phyloP scores from a whole-genome alignment of 2,797 vertebrate species.

The Epinephelus coioides region DNA sequence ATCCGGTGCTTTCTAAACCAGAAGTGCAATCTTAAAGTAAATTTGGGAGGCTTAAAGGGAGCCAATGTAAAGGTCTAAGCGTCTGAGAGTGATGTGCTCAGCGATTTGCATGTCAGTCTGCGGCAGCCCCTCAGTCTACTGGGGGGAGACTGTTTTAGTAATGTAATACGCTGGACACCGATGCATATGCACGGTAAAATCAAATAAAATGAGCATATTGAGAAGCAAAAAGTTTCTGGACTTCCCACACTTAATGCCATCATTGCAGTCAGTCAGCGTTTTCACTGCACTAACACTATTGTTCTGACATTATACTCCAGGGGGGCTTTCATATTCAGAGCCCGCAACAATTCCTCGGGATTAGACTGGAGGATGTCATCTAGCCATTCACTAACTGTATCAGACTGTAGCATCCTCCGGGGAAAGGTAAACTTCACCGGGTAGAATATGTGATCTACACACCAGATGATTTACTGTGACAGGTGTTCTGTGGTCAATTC shows the following conservation, averaged over 20 bases:
- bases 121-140: neutral
- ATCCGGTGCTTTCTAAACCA: slow-evolving; percentile 52
- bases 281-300: slow-evolving; percentile 32
- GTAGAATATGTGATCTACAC: slow-evolving; percentile 64
- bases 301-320: slow-evolving; percentile 60
- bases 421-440: slow-evolving; percentile 67
- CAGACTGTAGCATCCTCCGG: slow-evolving; percentile 62
- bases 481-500: slow-evolving; percentile 74
- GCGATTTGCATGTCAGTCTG: slow-evolving; percentile 15
- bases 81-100: slow-evolving; percentile 34
- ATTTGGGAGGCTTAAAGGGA: slow-evolving; percentile 49
- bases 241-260: slow-evolving; percentile 21
- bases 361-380: slow-evolving; percentile 58
- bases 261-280: slow-evolving; percentile 29
- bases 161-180: neutral
- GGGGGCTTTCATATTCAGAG: slow-evolving; percentile 49
- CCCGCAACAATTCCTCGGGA: slow-evolving; percentile 38
- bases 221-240: slow-evolving; percentile 36
- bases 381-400: slow-evolving; percentile 52
- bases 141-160: slow-evolving; percentile 10
- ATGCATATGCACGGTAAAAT: slow-evolving; percentile 3
- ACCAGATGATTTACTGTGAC: slow-evolving; percentile 68
- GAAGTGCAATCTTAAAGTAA: slow-evolving; percentile 47
- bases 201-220: slow-evolving; percentile 5
- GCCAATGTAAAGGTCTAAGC: slow-evolving; percentile 46